Evolutionary conservation across 2,888 invertebrate species (phyloP).

Genomic region (Drosophila demipolita): DNA sequence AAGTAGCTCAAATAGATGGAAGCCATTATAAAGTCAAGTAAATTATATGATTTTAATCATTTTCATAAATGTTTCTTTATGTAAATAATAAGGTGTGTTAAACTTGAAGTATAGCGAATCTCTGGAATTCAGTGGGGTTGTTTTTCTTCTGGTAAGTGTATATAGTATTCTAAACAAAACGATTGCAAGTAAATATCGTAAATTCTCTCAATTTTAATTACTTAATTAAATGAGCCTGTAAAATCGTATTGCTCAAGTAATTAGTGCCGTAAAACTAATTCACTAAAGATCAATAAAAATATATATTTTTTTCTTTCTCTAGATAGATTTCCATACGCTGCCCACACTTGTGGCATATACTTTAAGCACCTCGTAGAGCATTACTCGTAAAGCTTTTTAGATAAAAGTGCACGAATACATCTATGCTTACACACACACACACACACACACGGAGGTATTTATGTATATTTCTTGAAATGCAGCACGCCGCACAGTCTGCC

Average conservation of each 20-base stretch:
- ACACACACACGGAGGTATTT: background rate
- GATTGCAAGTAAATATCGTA: background rate
- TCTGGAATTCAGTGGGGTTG: background rate
- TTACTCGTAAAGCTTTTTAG: constrained; percentile 6
- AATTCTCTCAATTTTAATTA: background rate
- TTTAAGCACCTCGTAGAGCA: constrained; percentile 7
- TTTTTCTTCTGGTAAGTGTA: background rate
- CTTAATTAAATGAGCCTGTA: constrained; percentile 1
- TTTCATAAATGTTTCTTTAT: background rate
- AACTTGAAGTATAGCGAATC: background rate
- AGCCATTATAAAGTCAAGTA: background rate
- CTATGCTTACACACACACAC: background rate
- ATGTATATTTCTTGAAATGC: constrained; percentile 28
- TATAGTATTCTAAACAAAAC: background rate
- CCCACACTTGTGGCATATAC: background rate
- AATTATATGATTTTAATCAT: background rate
- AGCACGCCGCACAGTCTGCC: constrained; percentile 58
- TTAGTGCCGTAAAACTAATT: constrained; percentile 10
- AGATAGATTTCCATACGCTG: background rate
- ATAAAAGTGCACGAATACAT: constrained; percentile 20
- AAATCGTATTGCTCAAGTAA: constrained; percentile 2
- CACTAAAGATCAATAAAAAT: background rate
- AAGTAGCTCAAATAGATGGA: background rate
- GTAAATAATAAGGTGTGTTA: background rate
- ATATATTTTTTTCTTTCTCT: background rate